These are phyloP conservation scores for Pontoporia blainvillei DNA, from an alignment of 2,113 vertebrate species.

Conservation along the genomic window DNA sequence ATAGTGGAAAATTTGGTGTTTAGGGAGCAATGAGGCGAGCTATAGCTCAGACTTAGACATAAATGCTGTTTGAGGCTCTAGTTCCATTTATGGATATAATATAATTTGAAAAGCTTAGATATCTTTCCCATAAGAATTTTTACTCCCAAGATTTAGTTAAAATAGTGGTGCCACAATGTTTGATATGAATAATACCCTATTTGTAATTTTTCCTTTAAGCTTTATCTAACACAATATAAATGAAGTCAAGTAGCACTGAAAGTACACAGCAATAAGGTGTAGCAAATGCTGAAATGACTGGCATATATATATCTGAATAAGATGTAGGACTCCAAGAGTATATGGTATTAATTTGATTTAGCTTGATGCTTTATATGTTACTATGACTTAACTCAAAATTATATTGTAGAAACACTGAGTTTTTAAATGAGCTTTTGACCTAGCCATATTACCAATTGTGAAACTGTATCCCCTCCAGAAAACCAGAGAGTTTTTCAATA, in stretches of 20 bases:
- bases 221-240: slow-evolving; percentile 16
- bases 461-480: background rate
- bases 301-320: background rate
- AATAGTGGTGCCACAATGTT: background rate
- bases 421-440: background rate
- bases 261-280: background rate
- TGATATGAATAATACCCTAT: background rate
- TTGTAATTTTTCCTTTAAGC: background rate
- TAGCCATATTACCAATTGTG: background rate
- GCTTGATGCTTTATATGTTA: background rate
- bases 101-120: slow-evolving; percentile 43
- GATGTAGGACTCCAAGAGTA: background rate
- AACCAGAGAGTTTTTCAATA: background rate
- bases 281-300: background rate
- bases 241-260: slow-evolving; percentile 1
- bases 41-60: slow-evolving; percentile 26
- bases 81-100: slow-evolving; percentile 35
- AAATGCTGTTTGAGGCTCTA: slow-evolving; percentile 22
- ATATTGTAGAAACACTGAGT: background rate
- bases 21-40: slow-evolving; percentile 7
- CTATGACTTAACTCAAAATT: slow-evolving; percentile 30
- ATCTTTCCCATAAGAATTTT: slow-evolving; percentile 9
- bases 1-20: slow-evolving; percentile 56
- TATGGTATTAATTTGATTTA: background rate
- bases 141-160: slow-evolving; percentile 32